Conservation (phyloP, 2,797 vertebrate genomes). For the Apogon hyalosoma region DNA sequence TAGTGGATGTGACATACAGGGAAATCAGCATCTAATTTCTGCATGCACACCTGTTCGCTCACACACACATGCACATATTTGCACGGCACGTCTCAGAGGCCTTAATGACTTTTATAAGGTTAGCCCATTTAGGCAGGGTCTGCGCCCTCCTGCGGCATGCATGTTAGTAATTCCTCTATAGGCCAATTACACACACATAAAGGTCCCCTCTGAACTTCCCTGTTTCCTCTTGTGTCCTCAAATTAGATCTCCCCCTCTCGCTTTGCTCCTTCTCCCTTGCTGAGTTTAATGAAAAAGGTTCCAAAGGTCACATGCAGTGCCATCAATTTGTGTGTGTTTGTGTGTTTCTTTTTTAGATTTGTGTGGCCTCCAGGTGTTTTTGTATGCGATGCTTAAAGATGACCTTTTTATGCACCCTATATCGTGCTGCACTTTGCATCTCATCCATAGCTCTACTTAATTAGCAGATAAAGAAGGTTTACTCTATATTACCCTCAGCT, state of each 20-base stretch:
- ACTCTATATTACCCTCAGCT: background rate
- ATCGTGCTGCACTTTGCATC: background rate
- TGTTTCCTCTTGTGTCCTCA: conserved; percentile 69
- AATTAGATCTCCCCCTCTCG: conserved; percentile 52
- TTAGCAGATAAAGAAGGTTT: conserved; percentile 1
- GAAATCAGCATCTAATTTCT: too few relatives aligned
- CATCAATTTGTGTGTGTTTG: conserved; percentile 30
- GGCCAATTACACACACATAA: conserved; percentile 72
- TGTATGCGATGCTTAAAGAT: conserved; percentile 26
- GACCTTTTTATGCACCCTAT: conserved; percentile 35
- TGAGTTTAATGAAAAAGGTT: conserved; percentile 64
- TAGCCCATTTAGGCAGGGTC: conserved; percentile 51
- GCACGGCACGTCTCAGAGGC: conserved; percentile 30
- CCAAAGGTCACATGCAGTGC: conserved; percentile 57
- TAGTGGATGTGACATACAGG: background rate
- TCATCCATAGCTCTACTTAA: conserved; percentile 20
- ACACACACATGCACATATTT: conserved; percentile 15
- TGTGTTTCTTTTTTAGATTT: conserved; percentile 27
- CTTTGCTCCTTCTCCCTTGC: conserved; percentile 37
- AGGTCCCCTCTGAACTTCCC: conserved; percentile 61
- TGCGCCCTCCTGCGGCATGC: conserved; percentile 61
- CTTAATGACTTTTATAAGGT: conserved; percentile 71
- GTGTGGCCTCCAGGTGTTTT: conserved; percentile 31
- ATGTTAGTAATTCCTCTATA: conserved; percentile 57
- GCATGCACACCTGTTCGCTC: conserved; percentile 2